phyloP scores from a whole-genome alignment of 2,113 vertebrate genomes.

The Calidris pygmaea region DNA sequence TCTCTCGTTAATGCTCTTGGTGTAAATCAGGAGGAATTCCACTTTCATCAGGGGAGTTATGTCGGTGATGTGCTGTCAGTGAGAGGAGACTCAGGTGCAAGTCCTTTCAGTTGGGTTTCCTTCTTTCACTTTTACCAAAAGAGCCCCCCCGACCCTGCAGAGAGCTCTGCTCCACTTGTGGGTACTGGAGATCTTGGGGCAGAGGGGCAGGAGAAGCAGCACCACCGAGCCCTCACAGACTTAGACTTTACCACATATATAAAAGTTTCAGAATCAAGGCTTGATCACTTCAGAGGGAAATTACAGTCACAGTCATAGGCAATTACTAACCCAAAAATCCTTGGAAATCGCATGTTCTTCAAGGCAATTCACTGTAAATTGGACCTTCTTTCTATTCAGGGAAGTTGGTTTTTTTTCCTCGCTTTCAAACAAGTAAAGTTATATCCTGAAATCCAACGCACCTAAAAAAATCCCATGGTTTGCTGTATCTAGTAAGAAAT shows the following conservation, averaged over 20 bases:
- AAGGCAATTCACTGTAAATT: neutral
- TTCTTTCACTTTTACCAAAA: neutral
- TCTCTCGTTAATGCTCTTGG: conserved; percentile 16
- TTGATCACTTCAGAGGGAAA: neutral
- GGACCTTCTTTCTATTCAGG: neutral
- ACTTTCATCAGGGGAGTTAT: conserved; percentile 31
- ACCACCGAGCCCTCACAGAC: accelerated
- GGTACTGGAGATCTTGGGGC: neutral
- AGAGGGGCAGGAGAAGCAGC: neutral
- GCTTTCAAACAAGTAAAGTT: neutral
- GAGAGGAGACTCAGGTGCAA: conserved; percentile 18
- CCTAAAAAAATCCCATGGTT: neutral
- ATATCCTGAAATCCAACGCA: neutral
- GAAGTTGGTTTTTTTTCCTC: neutral
- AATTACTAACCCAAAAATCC: neutral
- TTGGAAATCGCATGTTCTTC: neutral
- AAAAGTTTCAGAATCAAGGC: neutral
- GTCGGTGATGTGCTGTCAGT: neutral
- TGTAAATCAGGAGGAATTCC: conserved; percentile 54
- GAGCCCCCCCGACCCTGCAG: neutral
- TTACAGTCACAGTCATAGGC: neutral
- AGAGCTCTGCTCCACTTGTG: neutral
- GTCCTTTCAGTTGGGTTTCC: neutral
- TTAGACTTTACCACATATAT: neutral
- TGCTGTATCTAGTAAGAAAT: neutral